Evolutionary conservation across 2,888 invertebrate species (phyloP).

Genomic region (Lepidocyrtoides sp.): DNA sequence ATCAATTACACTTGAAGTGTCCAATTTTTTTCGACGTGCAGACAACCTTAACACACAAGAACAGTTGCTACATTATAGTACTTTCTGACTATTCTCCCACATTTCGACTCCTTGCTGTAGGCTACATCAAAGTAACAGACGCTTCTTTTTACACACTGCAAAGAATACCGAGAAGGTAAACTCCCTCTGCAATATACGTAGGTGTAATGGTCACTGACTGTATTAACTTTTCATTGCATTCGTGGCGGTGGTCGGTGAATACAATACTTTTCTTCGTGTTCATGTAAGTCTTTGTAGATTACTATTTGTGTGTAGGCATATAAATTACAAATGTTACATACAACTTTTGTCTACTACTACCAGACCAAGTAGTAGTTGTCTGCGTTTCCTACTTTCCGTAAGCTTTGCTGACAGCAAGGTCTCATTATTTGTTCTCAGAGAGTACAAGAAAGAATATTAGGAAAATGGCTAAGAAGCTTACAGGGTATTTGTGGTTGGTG

Average conservation of each 20-base stretch:
- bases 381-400: background rate
- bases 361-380: background rate
- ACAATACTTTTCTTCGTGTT: background rate
- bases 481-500: slow-evolving; percentile 22
- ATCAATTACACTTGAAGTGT: slow-evolving; percentile 49
- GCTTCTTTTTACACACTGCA: background rate
- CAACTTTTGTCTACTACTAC: background rate
- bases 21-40: slow-evolving; percentile 34
- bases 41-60: slow-evolving; percentile 24
- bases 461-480: slow-evolving; percentile 1
- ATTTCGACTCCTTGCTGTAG: background rate
- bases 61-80: background rate
- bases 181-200: background rate
- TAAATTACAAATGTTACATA: background rate
- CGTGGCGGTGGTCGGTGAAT: background rate
- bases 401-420: background rate
- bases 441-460: background rate
- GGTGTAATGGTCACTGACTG: background rate
- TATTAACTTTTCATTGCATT: slow-evolving; percentile 9
- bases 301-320: background rate
- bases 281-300: too few species aligned
- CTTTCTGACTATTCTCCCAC: background rate
- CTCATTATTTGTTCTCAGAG: slow-evolving; percentile 19
- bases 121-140: background rate
- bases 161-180: background rate